Conservation (phyloP, 2,797 vertebrate genomes). For the Perodicticus potto region DNA sequence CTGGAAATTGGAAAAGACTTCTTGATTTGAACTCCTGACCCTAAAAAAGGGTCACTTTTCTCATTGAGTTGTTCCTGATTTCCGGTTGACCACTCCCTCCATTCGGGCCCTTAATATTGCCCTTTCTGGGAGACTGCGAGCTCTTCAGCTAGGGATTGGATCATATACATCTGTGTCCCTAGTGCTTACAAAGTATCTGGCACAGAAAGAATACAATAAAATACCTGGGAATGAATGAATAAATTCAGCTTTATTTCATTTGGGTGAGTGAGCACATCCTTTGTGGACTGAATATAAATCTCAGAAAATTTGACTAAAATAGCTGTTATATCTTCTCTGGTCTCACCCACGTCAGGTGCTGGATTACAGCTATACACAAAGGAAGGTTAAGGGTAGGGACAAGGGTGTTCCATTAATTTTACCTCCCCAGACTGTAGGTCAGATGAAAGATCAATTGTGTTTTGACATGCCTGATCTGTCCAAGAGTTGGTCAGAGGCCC, state of each 20-base stretch:
- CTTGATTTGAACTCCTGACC: constrained; percentile 6
- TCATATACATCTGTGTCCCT: neutral
- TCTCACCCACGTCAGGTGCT: neutral
- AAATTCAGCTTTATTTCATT: neutral
- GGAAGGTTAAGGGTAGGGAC: neutral
- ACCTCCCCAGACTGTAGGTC: neutral
- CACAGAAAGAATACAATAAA: neutral
- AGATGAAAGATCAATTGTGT: constrained; percentile 17
- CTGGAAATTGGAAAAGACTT: neutral
- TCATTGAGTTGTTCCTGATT: constrained; percentile 9
- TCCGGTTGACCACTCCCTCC: neutral
- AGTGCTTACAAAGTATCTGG: neutral
- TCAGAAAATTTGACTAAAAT: constrained; percentile 12
- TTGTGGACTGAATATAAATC: neutral
- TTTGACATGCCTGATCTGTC: constrained; percentile 40
- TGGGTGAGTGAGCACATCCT: neutral
- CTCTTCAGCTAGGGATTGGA: neutral
- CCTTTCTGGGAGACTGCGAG: neutral
- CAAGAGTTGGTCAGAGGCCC: constrained; percentile 39
- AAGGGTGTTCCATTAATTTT: neutral
- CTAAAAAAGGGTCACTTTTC: neutral
- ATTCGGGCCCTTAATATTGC: accelerated
- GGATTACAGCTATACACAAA: neutral
- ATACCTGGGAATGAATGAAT: constrained; percentile 39
- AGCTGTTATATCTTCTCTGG: neutral